These are phyloP conservation scores for Heliconius nattereri DNA, from an alignment of 1,140 invertebrate species.

Conservation along the genomic window DNA sequence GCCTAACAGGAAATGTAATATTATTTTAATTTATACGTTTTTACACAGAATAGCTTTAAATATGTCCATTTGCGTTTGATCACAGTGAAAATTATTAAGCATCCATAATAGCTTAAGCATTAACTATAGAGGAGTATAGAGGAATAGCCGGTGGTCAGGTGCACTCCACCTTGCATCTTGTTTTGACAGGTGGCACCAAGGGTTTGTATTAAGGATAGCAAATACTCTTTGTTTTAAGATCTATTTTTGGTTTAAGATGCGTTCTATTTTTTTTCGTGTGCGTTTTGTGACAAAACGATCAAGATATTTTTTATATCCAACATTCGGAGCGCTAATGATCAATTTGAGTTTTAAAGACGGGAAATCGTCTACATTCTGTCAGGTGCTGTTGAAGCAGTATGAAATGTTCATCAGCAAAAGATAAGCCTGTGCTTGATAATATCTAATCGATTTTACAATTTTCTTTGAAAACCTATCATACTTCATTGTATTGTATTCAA, in stretches of 20 bases:
- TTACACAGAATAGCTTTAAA: not conserved
- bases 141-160: slow-evolving; percentile 48
- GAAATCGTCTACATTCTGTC: not conserved
- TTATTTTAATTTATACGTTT: slow-evolving; percentile 14
- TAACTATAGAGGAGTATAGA: slow-evolving; percentile 21
- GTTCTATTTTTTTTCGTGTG: slow-evolving; percentile 1
- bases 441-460: not conserved
- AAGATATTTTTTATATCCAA: slow-evolving; percentile 9
- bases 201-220: slow-evolving; percentile 48
- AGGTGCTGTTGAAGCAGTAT: not conserved
- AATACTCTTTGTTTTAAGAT: slow-evolving; percentile 51
- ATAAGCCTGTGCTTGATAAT: not conserved
- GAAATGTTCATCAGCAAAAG: not conserved
- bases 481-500: not conserved
- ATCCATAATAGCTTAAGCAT: slow-evolving; percentile 26
- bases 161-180: slow-evolving; percentile 57
- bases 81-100: not conserved
- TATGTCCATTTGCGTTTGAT: slow-evolving; percentile 18
- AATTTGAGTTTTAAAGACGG: slow-evolving; percentile 4
- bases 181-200: slow-evolving; percentile 61
- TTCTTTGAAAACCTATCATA: not conserved
- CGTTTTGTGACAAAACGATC: slow-evolving; percentile 8
- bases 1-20: not conserved
- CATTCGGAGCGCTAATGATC: slow-evolving; percentile 7
- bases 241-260: slow-evolving; percentile 47